Percentiles rank a stretch among this genome's conserved stretches.
Evolutionary conservation across 2,888 invertebrate species (phyloP).

Genomic region (Erynnis tages): DNA sequence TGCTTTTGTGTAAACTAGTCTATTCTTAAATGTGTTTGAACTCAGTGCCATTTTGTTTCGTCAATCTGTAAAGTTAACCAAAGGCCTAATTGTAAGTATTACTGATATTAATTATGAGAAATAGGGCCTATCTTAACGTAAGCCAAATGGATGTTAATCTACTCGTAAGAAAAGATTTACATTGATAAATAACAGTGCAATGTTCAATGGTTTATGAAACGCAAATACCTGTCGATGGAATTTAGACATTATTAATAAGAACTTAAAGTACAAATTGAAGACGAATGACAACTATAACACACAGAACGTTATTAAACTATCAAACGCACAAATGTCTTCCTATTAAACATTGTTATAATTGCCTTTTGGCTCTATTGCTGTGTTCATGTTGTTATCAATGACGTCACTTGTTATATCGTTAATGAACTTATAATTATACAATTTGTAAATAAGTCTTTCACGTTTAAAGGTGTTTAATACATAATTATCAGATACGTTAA

Average conservation of each 20-base stretch:
- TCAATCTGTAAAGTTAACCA: background rate
- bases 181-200: background rate
- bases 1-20: constrained; percentile 19
- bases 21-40: background rate
- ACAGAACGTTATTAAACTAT: background rate
- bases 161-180: background rate
- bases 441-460: no score
- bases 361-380: constrained; percentile 11
- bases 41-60: background rate
- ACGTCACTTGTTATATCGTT: no score
- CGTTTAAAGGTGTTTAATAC: no score
- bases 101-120: background rate
- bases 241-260: background rate
- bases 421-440: no score
- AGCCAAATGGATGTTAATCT: background rate
- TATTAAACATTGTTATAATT: constrained; percentile 16
- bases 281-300: background rate
- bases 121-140: constrained; percentile 13
- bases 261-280: constrained; percentile 5
- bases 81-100: constrained; percentile 12
- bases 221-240: background rate
- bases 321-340: constrained; percentile 31
- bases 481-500: no score
- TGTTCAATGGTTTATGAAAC: background rate
- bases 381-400: constrained; percentile 7